Evolutionary conservation across 1,140 invertebrate genomes (phyloP).

Genomic region (Heliothis subflexa): DNA sequence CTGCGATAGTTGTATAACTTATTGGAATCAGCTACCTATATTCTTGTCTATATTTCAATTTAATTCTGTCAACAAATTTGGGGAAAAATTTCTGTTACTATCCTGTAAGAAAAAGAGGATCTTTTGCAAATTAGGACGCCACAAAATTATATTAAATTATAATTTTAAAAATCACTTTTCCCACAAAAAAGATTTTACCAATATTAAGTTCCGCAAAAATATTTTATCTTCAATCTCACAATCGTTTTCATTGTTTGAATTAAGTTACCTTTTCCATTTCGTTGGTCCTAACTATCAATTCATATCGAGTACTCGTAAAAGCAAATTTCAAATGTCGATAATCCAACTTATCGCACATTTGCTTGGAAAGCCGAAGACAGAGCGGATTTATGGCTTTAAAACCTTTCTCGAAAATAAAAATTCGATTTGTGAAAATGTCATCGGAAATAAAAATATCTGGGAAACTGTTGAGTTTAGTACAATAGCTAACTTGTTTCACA

Average conservation of each 20-base stretch:
- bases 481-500: not conserved
- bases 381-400: conserved; percentile 24
- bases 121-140: no score
- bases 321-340: conserved; percentile 24
- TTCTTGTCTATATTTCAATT: no score
- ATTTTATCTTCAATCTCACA: not conserved
- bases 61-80: no score
- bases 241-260: not conserved
- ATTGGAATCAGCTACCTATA: no score
- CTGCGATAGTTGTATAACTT: no score
- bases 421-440: conserved; percentile 28
- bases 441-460: conserved; percentile 4
- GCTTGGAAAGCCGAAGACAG: conserved; percentile 17
- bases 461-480: not conserved
- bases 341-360: conserved; percentile 31
- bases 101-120: no score
- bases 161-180: not conserved
- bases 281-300: conserved; percentile 5
- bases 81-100: no score
- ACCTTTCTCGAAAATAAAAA: conserved; percentile 12
- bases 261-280: conserved; percentile 3
- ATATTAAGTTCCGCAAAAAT: not conserved
- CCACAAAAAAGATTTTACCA: no score
- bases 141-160: no score
- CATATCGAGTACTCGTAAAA: conserved; percentile 2